phyloP scores from a whole-genome alignment of 1,140 invertebrate genomes.

The Drosophila miranda region DNA sequence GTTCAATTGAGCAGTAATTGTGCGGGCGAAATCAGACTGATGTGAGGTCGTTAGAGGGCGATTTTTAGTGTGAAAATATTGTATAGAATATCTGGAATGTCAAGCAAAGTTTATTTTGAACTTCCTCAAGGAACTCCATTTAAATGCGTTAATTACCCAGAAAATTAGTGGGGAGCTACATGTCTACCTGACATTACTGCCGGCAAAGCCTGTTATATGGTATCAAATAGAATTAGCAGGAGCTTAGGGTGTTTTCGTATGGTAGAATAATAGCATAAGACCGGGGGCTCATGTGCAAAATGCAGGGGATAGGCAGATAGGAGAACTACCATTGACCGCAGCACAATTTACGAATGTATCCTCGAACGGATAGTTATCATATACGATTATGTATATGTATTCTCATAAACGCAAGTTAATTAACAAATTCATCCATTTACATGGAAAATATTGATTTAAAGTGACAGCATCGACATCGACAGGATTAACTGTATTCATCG shows the following conservation, averaged over 20 bases:
- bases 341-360: neutral
- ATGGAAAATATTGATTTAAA: constrained; percentile 55
- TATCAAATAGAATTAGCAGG: no score
- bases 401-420: constrained; percentile 39
- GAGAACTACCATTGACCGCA: constrained; percentile 6
- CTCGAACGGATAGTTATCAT: neutral
- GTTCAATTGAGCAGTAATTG: constrained; percentile 39
- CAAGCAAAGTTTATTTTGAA: neutral
- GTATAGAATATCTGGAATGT: no score
- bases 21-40: neutral
- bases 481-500: constrained; percentile 41
- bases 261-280: constrained; percentile 17
- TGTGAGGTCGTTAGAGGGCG: constrained; percentile 8
- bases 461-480: constrained; percentile 27
- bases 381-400: constrained; percentile 17
- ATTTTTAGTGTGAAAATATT: no score
- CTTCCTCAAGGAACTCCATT: neutral
- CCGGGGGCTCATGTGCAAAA: constrained; percentile 20
- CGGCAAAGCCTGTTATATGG: no score
- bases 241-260: constrained; percentile 8
- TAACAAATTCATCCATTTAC: constrained; percentile 44
- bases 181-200: no score
- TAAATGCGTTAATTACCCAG: constrained; percentile 26
- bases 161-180: constrained; percentile 24
- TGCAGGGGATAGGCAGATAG: constrained; percentile 10